These are phyloP conservation scores for Drosophila hydei DNA, from an alignment of 1,140 invertebrate genomes.

Conservation along the genomic window DNA sequence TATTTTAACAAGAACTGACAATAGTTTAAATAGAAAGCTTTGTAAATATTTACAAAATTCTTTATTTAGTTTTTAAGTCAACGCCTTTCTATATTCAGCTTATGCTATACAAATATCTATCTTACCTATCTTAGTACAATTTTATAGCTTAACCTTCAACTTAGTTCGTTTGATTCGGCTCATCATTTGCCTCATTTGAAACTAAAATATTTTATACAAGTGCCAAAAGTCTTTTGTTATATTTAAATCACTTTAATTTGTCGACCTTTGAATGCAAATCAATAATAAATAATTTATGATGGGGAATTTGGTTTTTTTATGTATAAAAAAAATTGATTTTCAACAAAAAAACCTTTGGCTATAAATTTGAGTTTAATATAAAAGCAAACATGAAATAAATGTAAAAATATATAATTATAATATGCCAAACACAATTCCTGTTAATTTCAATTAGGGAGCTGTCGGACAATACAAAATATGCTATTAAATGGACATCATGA, in stretches of 20 bases:
- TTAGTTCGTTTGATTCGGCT: not conserved
- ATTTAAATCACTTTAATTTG: not conserved
- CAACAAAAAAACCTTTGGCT: not conserved
- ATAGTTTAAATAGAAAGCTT: too few species aligned
- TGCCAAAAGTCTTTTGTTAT: slow-evolving; percentile 7
- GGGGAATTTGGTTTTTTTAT: not conserved
- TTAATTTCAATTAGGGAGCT: not conserved
- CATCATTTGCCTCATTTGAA: not conserved
- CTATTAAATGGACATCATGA: not conserved
- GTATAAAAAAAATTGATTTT: not conserved
- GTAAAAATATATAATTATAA: not conserved
- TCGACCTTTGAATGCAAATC: not conserved
- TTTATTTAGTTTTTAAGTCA: too few species aligned
- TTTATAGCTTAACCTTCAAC: not conserved
- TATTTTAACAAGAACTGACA: too few species aligned
- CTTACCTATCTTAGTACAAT: too few species aligned
- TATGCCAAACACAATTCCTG: not conserved
- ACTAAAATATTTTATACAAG: not conserved
- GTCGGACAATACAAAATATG: not conserved
- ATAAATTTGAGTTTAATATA: not conserved
- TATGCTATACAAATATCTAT: too few species aligned
- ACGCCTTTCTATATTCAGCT: too few species aligned
- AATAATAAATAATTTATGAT: slow-evolving; percentile 13
- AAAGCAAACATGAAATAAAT: not conserved
- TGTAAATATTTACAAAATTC: too few species aligned